Evolutionary conservation across 2,797 vertebrate genomes (phyloP), one percentile per base, ranked within the genome.

Genomic region (Hydrophis major): DNA sequence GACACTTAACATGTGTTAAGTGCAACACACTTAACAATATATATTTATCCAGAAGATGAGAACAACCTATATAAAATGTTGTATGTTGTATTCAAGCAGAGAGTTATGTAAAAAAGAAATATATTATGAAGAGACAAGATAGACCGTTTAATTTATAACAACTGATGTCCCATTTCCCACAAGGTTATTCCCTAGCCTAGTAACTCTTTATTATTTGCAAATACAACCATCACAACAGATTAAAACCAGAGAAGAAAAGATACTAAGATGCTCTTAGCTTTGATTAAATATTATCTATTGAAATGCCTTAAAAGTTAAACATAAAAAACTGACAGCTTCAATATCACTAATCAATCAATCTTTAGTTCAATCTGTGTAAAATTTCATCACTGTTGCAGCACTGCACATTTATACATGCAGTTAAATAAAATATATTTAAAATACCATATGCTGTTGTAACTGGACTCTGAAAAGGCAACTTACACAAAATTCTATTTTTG

Each of bases 121-220:
- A n/a, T 11, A n/a, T 69, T 32, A 87, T 32, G 69, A 5, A 50
- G 89, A 87, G 18, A 20, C 37, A 69, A 56, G 25, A 25, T n/a
- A 86, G 32, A 89, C 27, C 47, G 10, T 83, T 87, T 89, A 63
- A 78, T 88, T 86, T 78, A 55, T 63, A 66, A 87, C n/a, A 83
- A 88, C 22, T 63, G 86, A 57, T 86, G 90, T 47, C 74, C n/a
- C 89, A 59, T 66, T 92, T 92, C 92, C 91, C 91, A 88, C 59
- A 57, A 86, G 91, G 60, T 86, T 90, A 92, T 89, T 94, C 74
- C 89, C 69, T 60, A 90, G 74, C 69, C 69, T 92, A 90, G 86
- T 89, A 91, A 94, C 91, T 37, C 20, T 88, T 57, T 59, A 57
- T 47, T 83, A 91, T 92, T 57, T 89, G 89, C 93, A 90, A 92